Percentiles rank a stretch among this genome's conserved stretches.
phyloP scores from a whole-genome alignment of 2,113 vertebrate species.

The Phaethon lepturus region DNA sequence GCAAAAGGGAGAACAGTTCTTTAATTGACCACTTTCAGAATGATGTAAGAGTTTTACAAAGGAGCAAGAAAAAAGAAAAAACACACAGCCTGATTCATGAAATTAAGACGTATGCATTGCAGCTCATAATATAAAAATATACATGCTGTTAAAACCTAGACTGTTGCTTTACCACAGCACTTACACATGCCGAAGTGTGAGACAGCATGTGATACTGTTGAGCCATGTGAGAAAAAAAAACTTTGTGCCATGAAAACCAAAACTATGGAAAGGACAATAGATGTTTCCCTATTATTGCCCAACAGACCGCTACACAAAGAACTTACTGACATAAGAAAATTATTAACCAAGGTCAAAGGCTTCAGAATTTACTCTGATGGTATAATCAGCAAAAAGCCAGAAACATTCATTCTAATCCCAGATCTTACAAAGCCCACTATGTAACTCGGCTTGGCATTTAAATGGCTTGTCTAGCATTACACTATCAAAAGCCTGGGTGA shows the following conservation, averaged over 20 bases:
- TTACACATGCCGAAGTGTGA: not conserved
- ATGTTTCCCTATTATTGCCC: not conserved
- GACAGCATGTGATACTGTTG: not conserved
- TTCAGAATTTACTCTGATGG: not conserved
- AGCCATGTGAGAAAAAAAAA: not conserved
- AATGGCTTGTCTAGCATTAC: not conserved
- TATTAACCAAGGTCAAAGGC: not conserved
- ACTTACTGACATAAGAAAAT: not conserved
- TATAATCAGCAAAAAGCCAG: conserved; percentile 12
- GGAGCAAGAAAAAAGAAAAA: not conserved
- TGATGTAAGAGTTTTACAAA: conserved; percentile 13
- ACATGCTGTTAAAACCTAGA: not conserved
- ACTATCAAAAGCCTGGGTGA: not conserved
- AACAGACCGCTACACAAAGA: not conserved
- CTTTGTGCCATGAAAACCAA: not conserved
- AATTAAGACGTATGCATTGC: not conserved
- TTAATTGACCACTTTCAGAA: not conserved
- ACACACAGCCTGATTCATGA: not conserved
- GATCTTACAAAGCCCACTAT: not conserved
- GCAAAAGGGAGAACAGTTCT: not conserved
- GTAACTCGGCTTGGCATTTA: not conserved
- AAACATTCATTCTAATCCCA: conserved; percentile 17
- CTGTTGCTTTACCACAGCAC: not conserved
- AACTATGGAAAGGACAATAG: not conserved
- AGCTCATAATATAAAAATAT: not conserved